phyloP scores from a whole-genome alignment of 1,140 invertebrate genomes.

The Hestina assimilis region DNA sequence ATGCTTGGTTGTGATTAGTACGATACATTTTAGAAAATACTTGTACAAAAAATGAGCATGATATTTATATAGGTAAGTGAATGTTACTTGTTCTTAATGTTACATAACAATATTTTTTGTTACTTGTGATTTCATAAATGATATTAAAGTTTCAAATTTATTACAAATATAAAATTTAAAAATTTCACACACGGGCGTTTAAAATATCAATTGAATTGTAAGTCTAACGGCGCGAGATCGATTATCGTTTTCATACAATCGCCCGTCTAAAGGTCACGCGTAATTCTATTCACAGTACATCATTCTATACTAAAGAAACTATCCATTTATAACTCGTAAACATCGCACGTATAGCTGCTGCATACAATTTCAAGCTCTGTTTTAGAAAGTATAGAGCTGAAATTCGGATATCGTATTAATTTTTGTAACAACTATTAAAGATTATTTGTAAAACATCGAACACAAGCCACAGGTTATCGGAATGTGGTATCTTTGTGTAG shows the following conservation, averaged over 20 bases:
- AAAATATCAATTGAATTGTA: slow-evolving; percentile 28
- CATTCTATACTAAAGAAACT: slow-evolving; percentile 65
- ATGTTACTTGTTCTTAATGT: background rate
- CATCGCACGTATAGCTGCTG: slow-evolving; percentile 19
- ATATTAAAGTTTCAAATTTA: slow-evolving; percentile 4
- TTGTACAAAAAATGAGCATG: too few relatives aligned
- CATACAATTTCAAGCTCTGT: slow-evolving; percentile 31
- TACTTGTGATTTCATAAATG: background rate
- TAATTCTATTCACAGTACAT: slow-evolving; percentile 63
- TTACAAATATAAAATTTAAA: slow-evolving; percentile 13
- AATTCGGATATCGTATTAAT: slow-evolving; percentile 16
- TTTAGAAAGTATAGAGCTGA: slow-evolving; percentile 15
- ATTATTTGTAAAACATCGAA: slow-evolving; percentile 64
- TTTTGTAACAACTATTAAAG: slow-evolving; percentile 51
- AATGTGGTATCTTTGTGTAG: slow-evolving; percentile 49
- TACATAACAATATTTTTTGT: background rate
- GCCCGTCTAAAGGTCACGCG: slow-evolving; percentile 69
- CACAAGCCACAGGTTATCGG: slow-evolving; percentile 39
- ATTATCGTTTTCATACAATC: slow-evolving; percentile 74
- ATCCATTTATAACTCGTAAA: slow-evolving; percentile 44
- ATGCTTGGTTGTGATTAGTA: too few relatives aligned
- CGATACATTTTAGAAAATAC: too few relatives aligned
- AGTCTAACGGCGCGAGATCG: slow-evolving; percentile 53
- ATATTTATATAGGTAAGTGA: background rate
- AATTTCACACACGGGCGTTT: background rate